Evolutionary conservation across 2,113 vertebrate species (phyloP), one percentile per base, ranked within the genome.

Genomic region (Parus major): DNA sequence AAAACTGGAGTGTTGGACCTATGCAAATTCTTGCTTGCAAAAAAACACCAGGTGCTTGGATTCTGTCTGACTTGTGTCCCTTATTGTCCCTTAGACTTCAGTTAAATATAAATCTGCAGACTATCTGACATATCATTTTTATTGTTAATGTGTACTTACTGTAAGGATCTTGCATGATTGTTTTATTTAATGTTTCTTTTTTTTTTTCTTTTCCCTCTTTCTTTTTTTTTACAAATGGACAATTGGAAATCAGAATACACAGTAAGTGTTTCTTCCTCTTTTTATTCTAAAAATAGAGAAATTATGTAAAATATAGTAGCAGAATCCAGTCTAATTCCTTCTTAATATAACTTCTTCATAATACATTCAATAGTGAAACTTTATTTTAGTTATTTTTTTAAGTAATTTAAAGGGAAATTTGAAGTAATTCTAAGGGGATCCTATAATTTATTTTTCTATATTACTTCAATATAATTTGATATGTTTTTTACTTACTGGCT

Each of bases 171-270:
- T 96, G 68, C 80, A 73, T 95, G 23, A 42, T 75, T 90, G 36
- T 76, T 97, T 95, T 91, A 23, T 97, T 96, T 86, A 95, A 82
- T 63, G 21, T 95, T 90, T 96, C 89, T 90, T 92, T 95, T 95
- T n/a, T 95, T 94, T 93, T 95, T 71, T 82, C 53, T 72, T 88
- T 89, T 79, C 60, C 35, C 68, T 72, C 65, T 28, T 28, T 60
- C 35, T 77, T 76, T 69, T 82, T 75, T 77, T 88, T 91, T 85
- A 72, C 94, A 94, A 87, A 94, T 95, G 96, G 85, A 87, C 97
- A 88, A 83, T 52, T 95, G 95, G 95, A 79, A 93, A 93, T 90
- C 97, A 99, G 99, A 99, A 98, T 99, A 99, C 92, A 99, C 99
- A 77, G 99, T 99, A 98, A 99, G 99, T 99, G 96, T 71, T 93